A percentile compares a stretch with the other conserved stretches of the same genome.
These are phyloP conservation scores for Galeopterus variegatus DNA, from an alignment of 2,113 vertebrate genomes.

Conservation along the genomic window DNA sequence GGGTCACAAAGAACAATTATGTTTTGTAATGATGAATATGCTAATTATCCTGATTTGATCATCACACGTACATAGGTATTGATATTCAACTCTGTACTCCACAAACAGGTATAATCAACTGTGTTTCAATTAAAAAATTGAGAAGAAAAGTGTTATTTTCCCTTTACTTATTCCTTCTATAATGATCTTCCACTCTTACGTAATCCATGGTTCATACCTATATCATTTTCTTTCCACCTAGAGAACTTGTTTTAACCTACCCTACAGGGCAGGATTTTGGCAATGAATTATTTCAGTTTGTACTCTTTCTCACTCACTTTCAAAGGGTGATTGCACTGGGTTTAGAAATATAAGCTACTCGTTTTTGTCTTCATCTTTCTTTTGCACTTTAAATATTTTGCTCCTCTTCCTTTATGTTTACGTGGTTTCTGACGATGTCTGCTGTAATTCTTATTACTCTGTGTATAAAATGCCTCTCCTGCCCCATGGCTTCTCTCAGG, in stretches of 20 bases:
- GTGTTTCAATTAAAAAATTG: too few species aligned
- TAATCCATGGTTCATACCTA: background rate
- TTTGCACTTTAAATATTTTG: background rate
- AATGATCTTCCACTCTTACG: background rate
- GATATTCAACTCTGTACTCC: too few species aligned
- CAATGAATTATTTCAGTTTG: background rate
- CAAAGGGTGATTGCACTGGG: background rate
- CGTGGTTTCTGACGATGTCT: background rate
- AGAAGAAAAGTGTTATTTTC: background rate
- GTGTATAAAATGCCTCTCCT: background rate
- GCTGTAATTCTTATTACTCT: too few species aligned
- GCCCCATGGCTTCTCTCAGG: background rate
- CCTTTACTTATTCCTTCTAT: background rate
- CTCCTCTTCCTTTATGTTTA: background rate
- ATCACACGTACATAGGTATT: too few species aligned
- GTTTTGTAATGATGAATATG: too few species aligned
- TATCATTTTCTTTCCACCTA: background rate
- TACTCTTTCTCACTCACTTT: background rate
- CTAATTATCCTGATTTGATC: too few species aligned
- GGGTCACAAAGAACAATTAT: too few species aligned
- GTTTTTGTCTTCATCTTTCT: background rate
- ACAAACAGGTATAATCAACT: too few species aligned
- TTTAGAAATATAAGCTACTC: background rate
- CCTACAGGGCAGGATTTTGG: background rate
- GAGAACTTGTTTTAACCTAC: background rate